phyloP scores from a whole-genome alignment of 2,113 vertebrate species.

The Sapayoa aenigma region DNA sequence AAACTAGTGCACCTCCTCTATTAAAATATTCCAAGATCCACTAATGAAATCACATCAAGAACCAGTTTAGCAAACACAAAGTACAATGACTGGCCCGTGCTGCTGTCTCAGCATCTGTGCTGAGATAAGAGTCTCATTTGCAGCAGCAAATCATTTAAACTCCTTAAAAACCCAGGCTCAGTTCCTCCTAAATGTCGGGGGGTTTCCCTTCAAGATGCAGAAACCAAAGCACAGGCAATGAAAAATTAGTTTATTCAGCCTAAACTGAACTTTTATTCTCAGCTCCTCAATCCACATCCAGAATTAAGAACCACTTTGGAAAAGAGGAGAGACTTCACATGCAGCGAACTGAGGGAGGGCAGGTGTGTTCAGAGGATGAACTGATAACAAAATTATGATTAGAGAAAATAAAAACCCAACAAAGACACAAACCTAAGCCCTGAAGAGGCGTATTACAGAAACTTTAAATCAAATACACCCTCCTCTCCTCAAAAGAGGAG shows the following conservation, averaged over 20 bases:
- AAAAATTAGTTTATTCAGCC: background rate
- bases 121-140: background rate
- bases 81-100: background rate
- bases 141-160: background rate
- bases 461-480: background rate
- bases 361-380: background rate
- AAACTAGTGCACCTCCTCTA: background rate
- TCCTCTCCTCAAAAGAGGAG: background rate
- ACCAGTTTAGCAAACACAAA: background rate
- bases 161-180: background rate
- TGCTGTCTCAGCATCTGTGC: background rate
- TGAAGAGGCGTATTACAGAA: fast-evolving
- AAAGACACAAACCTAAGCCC: background rate
- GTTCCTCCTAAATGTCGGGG: background rate
- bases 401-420: background rate
- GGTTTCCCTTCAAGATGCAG: background rate
- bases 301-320: fast-evolving
- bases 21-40: background rate
- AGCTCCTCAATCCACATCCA: background rate
- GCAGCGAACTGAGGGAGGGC: background rate
- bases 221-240: background rate
- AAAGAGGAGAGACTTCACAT: fast-evolving
- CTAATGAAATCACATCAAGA: background rate
- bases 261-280: background rate
- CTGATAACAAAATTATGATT: background rate